A percentile compares a stretch with the other conserved stretches of the same genome.
Conservation (phyloP, 2,888 invertebrate species). For the Heliconius ismenius region DNA sequence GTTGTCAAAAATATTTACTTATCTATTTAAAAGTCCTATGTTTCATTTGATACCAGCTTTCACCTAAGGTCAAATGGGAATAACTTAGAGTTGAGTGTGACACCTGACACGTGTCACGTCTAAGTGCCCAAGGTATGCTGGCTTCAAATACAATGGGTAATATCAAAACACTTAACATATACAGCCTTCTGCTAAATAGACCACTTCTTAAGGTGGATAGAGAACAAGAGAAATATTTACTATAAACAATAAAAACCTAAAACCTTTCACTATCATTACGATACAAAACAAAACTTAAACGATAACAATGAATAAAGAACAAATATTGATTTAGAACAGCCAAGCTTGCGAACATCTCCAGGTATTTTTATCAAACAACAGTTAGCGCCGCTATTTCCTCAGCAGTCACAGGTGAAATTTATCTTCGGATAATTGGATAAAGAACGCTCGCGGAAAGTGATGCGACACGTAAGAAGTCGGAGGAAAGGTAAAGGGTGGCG, state of each 20-base stretch:
- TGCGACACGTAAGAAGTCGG: slow-evolving; percentile 70
- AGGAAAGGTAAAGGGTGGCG: slow-evolving; percentile 48
- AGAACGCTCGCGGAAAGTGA: slow-evolving; percentile 79
- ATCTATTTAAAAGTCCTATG: too few relatives aligned
- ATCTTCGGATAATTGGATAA: slow-evolving; percentile 82
- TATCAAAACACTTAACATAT: background rate
- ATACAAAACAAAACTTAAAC: background rate
- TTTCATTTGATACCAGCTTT: too few relatives aligned
- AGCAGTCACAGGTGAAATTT: slow-evolving; percentile 82
- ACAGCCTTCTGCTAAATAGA: too few relatives aligned
- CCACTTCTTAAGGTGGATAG: too few relatives aligned
- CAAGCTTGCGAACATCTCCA: slow-evolving; percentile 32
- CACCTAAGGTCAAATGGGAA: too few relatives aligned
- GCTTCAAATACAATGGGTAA: background rate
- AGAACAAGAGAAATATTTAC: background rate
- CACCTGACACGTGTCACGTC: background rate
- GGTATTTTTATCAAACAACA: slow-evolving; percentile 63
- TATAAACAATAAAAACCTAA: background rate
- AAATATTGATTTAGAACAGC: slow-evolving; percentile 27
- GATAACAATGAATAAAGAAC: background rate
- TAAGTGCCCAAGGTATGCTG: background rate
- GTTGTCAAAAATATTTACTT: too few relatives aligned
- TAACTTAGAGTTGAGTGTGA: too few relatives aligned
- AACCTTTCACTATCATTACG: background rate
- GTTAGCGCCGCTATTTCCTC: slow-evolving; percentile 73